phyloP scores from a whole-genome alignment of 1,140 invertebrate species.

The Glossosoma conforme region DNA sequence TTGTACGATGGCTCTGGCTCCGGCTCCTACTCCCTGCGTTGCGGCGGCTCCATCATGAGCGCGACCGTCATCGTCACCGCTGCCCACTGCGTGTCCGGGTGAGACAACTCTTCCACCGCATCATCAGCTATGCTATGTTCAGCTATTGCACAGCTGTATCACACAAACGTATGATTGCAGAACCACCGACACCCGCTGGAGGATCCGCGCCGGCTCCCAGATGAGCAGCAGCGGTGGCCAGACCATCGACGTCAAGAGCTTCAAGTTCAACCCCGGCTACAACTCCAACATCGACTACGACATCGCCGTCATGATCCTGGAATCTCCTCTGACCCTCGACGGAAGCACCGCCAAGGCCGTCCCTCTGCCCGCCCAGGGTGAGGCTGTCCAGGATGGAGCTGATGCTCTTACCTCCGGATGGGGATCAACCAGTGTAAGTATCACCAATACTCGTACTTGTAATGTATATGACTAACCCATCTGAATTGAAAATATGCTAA shows the following conservation, averaged over 20 bases:
- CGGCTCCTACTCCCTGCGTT: too few species aligned
- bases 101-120: too few species aligned
- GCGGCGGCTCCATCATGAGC: too few species aligned
- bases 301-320: slow-evolving; percentile 14
- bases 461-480: background rate
- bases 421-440: slow-evolving; percentile 32
- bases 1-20: too few species aligned
- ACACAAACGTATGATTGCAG: too few species aligned
- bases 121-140: too few species aligned
- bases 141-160: too few species aligned
- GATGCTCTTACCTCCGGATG: slow-evolving; percentile 40
- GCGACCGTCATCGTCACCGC: too few species aligned
- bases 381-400: slow-evolving; percentile 30
- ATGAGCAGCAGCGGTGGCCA: slow-evolving; percentile 13
- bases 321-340: slow-evolving; percentile 10
- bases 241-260: slow-evolving; percentile 6
- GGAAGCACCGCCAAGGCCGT: slow-evolving; percentile 5
- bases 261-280: slow-evolving; percentile 8
- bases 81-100: too few species aligned
- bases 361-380: slow-evolving; percentile 17
- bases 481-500: background rate
- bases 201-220: slow-evolving; percentile 17
- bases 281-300: slow-evolving; percentile 17
- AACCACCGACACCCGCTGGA: slow-evolving; percentile 9
- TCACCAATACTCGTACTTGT: background rate